Conservation (phyloP, 1,140 invertebrate genomes). For the Protaetia brevitarsis region DNA sequence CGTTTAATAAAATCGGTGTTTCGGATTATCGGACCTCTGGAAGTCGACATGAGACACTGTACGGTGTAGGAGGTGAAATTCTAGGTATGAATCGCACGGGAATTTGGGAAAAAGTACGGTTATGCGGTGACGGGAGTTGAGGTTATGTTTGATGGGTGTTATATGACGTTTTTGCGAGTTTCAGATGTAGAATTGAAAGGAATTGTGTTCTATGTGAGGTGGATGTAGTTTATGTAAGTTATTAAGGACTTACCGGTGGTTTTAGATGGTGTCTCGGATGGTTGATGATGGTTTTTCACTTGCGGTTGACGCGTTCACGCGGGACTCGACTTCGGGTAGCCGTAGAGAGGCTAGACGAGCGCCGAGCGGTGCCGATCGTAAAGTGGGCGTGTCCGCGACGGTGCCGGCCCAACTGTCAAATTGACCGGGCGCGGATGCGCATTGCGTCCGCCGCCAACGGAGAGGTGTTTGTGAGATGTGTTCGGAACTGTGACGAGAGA, state of each 20-base stretch:
- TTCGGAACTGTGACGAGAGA: slow-evolving; percentile 47
- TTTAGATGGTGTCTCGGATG: not conserved
- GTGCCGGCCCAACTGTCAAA: slow-evolving; percentile 48
- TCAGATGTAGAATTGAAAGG: not conserved
- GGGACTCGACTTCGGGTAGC: slow-evolving; percentile 23
- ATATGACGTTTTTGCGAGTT: not conserved
- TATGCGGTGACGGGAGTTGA: slow-evolving; percentile 36
- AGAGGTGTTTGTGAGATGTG: slow-evolving; percentile 40
- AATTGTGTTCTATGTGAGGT: not conserved
- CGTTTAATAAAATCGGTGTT: slow-evolving; percentile 7
- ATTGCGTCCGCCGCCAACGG: slow-evolving; percentile 27
- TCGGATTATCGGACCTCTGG: too few species aligned
- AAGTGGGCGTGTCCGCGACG: slow-evolving; percentile 37
- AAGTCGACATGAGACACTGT: too few species aligned
- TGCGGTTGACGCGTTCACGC: not conserved
- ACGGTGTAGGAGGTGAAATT: too few species aligned
- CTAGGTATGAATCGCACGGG: not conserved
- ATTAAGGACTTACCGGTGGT: not conserved
- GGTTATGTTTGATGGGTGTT: slow-evolving; percentile 31
- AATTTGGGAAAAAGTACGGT: slow-evolving; percentile 31
- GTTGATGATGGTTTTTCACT: not conserved
- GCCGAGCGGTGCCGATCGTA: slow-evolving; percentile 34
- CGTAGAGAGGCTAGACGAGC: slow-evolving; percentile 35
- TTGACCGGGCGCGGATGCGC: slow-evolving; percentile 48
- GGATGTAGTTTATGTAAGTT: not conserved